Conservation (phyloP, 2,888 invertebrate genomes). For the Aleiodes alternator region DNA sequence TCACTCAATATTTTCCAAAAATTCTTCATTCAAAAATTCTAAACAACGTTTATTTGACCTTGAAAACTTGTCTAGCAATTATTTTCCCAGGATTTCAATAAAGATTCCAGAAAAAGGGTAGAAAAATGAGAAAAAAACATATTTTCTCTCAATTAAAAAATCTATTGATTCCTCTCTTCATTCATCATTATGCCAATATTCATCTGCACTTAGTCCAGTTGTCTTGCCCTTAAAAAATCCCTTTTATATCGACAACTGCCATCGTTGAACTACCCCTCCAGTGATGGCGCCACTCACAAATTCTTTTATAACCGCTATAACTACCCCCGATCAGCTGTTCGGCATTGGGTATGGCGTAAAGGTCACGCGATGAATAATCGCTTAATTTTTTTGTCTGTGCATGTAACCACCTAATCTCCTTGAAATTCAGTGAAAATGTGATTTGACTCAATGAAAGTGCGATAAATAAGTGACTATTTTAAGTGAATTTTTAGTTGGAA, state of each 20-base stretch:
- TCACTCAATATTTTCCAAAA: too few relatives aligned
- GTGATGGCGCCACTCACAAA: conserved; percentile 22
- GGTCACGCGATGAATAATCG: conserved; percentile 41
- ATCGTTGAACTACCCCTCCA: conserved; percentile 12
- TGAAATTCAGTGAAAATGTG: background rate
- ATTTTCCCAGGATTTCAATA: too few relatives aligned
- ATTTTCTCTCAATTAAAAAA: too few relatives aligned
- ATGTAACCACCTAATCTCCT: background rate
- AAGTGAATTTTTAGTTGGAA: background rate
- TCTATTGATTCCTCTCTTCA: too few relatives aligned
- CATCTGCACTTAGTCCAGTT: too few relatives aligned
- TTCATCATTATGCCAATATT: too few relatives aligned
- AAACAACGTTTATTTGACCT: too few relatives aligned
- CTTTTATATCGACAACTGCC: background rate
- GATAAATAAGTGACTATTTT: conserved; percentile 4
- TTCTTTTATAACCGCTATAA: conserved; percentile 12
- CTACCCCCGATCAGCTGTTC: conserved; percentile 43
- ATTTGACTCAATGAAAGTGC: conserved; percentile 11
- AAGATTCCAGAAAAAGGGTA: too few relatives aligned
- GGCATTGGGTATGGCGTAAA: conserved; percentile 8
- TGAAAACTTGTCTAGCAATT: too few relatives aligned
- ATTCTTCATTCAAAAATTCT: too few relatives aligned
- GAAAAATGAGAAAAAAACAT: too few relatives aligned
- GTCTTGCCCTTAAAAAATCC: background rate
- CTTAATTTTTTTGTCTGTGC: conserved; percentile 9